Percentiles rank a stretch among this genome's conserved stretches.
phyloP scores from a whole-genome alignment of 2,888 invertebrate species.

The Helicoverpa assulta region DNA sequence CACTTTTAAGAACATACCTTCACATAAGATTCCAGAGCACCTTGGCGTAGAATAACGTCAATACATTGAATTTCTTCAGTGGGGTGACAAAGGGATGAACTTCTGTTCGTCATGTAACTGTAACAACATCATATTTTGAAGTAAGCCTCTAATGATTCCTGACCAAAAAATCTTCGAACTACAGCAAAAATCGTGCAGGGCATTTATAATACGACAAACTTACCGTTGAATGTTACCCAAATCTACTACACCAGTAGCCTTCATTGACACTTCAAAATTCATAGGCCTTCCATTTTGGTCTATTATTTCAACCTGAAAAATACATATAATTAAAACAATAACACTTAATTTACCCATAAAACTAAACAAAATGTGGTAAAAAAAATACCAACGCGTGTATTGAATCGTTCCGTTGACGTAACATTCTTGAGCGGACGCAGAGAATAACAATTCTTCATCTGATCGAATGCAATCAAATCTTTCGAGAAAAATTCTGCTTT shows the following conservation, averaged over 20 bases:
- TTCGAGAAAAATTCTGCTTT: conserved; percentile 77
- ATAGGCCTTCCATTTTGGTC: conserved; percentile 78
- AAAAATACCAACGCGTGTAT: conserved; percentile 68
- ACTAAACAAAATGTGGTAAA: background rate
- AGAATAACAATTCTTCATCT: conserved; percentile 92
- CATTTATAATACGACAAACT: conserved; percentile 48
- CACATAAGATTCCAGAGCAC: conserved; percentile 91
- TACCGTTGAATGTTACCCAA: conserved; percentile 81
- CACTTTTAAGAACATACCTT: conserved; percentile 67
- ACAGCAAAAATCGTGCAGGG: background rate
- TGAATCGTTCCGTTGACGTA: conserved; percentile 64
- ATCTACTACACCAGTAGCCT: conserved; percentile 89
- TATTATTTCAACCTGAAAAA: conserved; percentile 71
- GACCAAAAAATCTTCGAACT: background rate
- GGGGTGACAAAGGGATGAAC: conserved; percentile 83
- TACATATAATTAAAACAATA: background rate
- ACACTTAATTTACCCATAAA: background rate
- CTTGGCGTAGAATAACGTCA: conserved; percentile 95
- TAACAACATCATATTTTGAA: conserved; percentile 29
- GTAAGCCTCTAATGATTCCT: background rate
- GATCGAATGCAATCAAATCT: conserved; percentile 93
- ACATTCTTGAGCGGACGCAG: conserved; percentile 82
- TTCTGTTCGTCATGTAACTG: conserved; percentile 81
- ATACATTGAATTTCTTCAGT: conserved; percentile 93
- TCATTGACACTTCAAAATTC: conserved; percentile 87